Base-by-base conservation (phyloP, 2,797 vertebrate genomes). In the Trachurus trachurus region DNA sequence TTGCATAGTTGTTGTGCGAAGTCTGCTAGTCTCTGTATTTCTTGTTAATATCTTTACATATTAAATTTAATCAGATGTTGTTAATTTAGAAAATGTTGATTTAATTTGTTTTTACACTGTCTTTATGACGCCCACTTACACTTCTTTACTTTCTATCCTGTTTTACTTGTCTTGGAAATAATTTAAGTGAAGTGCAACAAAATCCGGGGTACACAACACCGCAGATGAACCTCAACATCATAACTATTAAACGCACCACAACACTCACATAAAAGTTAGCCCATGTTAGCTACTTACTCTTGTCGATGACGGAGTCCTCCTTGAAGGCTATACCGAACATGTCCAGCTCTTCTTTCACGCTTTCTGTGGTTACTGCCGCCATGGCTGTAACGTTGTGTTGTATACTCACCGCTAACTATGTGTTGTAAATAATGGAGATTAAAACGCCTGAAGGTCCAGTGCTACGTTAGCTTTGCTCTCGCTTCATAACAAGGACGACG, bases 241-340 rank as follows among this genome's bases (percentile, higher is more conserved):
- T 4, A 45, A 16, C 42, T 16, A 16, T 16, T 15, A 16, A 40
- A 50, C 15, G 47, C 9, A 50, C 19, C 47, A 50, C 7, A 9
- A 16, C 17, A 47, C 4, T 17, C 16, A 47, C 45, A 47, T 19
- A 17, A 47, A 47, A 29, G 8, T 42, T 2, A 26, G 15, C 40
- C 15, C 11, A 12, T 19, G 29, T 34, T 34, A 5, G 39, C 17
- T 34, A 88, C 94, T 95, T 70, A 96, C 96, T 87, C 79, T 94
- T 96, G 37, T 96, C 95, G 26, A 96, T 84, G 44, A 91, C 71
- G 2, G 83, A 68, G 0, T 95, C 95, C 50, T 95, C 90, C 0
- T 84, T 58, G 53, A 84, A 95, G 26, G 17, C 1, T 0, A 95
- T 65, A 73, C 45, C 89, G 77, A 96, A 96, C 26, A 93, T n/a